These are phyloP conservation scores for Hirtodrosophila confusa DNA, from an alignment of 2,888 invertebrate genomes.

Conservation along the genomic window DNA sequence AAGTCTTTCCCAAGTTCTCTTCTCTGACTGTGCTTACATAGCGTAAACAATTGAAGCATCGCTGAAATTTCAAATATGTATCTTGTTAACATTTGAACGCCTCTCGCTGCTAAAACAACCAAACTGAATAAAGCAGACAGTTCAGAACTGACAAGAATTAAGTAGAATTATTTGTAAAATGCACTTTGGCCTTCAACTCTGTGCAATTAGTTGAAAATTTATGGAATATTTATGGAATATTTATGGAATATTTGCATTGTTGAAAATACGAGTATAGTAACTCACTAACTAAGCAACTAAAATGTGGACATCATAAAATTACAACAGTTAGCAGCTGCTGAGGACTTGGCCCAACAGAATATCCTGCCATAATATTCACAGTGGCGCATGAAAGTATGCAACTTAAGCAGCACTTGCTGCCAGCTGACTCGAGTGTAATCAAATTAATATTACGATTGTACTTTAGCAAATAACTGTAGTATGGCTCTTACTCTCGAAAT, in stretches of 20 bases:
- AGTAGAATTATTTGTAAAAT: conserved; percentile 36
- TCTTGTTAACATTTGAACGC: conserved; percentile 39
- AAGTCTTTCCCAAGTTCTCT: conserved; percentile 7
- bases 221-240: neutral
- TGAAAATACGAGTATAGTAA: neutral
- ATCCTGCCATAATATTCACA: conserved; percentile 27
- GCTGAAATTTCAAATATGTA: conserved; percentile 62
- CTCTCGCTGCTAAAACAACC: conserved; percentile 32
- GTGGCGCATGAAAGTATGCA: conserved; percentile 57
- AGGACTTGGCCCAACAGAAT: conserved; percentile 4
- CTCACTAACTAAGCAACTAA: conserved; percentile 14
- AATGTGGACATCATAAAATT: conserved; percentile 24
- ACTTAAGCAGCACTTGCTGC: conserved; percentile 20
- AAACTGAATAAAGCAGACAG: conserved; percentile 1
- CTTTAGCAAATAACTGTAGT: conserved; percentile 52
- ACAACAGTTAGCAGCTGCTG: conserved; percentile 3
- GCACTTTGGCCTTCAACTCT: conserved; percentile 11
- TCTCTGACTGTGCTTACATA: conserved; percentile 17
- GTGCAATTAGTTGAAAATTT: neutral
- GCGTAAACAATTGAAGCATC: conserved; percentile 49
- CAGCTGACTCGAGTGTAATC: conserved; percentile 53
- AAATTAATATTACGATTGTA: conserved; percentile 70
- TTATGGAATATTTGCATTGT: neutral
- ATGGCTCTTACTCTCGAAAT: conserved; percentile 40
- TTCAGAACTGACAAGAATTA: conserved; percentile 28